A percentile compares a stretch with the other conserved stretches of the same genome.
Conservation (phyloP, 2,888 invertebrate genomes). For the Agonopterix arenella region DNA sequence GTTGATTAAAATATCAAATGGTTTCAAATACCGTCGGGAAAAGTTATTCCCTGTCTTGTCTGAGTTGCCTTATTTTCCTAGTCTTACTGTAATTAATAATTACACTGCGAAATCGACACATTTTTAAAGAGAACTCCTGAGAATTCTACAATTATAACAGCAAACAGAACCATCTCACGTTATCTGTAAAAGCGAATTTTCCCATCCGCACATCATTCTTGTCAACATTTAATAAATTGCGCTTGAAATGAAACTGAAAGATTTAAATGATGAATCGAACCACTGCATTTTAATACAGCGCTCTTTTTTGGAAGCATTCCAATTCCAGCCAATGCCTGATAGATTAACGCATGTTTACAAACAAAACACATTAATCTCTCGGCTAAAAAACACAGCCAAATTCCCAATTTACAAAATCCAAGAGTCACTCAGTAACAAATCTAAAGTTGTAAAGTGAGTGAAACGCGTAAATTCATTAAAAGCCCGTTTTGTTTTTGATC, state of each 20-base stretch:
- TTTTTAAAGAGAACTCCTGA: no score
- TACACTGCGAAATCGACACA: no score
- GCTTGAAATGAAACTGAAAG: slow-evolving; percentile 16
- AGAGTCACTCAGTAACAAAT: no score
- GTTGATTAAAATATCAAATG: no score
- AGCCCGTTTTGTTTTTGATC: slow-evolving; percentile 3
- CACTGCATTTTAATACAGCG: slow-evolving; percentile 20
- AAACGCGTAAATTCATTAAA: neutral
- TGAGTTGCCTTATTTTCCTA: no score
- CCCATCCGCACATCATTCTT: slow-evolving; percentile 11
- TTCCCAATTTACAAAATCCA: no score
- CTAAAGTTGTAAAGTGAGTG: neutral
- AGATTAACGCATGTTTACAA: slow-evolving; percentile 33
- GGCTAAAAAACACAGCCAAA: neutral
- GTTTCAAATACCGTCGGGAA: no score
- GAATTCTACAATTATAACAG: no score
- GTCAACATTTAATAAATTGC: slow-evolving; percentile 4
- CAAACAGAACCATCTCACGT: neutral
- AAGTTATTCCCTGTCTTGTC: no score
- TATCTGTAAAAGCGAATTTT: neutral
- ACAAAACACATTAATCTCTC: slow-evolving; percentile 36
- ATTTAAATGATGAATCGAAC: slow-evolving; percentile 22
- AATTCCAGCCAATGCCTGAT: slow-evolving; percentile 40
- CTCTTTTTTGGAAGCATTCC: slow-evolving; percentile 33
- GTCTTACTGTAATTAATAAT: no score